phyloP scores from a whole-genome alignment of 2,888 invertebrate species.

The Patella depressa region DNA sequence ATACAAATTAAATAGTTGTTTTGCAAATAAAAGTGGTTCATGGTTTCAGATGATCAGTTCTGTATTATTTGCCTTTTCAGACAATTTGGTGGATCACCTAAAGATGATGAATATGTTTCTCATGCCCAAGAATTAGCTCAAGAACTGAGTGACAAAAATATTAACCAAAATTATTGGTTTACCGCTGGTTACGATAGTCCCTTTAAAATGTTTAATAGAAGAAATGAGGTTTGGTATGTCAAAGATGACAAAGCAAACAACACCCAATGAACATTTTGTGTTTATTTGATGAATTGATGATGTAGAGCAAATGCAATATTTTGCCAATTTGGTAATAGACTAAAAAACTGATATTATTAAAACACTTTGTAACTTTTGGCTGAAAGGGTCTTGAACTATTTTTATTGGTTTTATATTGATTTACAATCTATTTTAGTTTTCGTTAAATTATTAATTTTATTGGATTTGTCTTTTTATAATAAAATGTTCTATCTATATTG shows the following conservation, averaged over 20 bases:
- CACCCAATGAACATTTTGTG: no score
- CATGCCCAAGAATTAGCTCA: constrained; percentile 39
- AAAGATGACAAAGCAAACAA: not conserved
- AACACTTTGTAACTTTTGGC: no score
- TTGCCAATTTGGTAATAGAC: no score
- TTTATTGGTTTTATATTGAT: no score
- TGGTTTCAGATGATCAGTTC: not conserved
- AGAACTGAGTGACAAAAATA: constrained; percentile 26
- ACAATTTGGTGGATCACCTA: constrained; percentile 50
- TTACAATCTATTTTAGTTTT: no score
- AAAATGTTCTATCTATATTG: no score
- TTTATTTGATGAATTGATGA: no score
- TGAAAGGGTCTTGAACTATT: no score
- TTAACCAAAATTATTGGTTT: constrained; percentile 49
- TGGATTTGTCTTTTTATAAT: no score
- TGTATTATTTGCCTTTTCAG: constrained; percentile 34
- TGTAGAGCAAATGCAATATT: no score
- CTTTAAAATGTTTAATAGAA: constrained; percentile 63
- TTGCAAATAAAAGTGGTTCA: not conserved
- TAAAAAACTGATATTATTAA: no score
- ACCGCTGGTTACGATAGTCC: constrained; percentile 69
- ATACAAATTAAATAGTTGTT: not conserved
- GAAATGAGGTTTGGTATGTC: constrained; percentile 69
- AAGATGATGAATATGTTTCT: constrained; percentile 40
- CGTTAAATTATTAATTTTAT: no score